phyloP scores from a whole-genome alignment of 2,797 vertebrate genomes.

The Takifugu rubripes region DNA sequence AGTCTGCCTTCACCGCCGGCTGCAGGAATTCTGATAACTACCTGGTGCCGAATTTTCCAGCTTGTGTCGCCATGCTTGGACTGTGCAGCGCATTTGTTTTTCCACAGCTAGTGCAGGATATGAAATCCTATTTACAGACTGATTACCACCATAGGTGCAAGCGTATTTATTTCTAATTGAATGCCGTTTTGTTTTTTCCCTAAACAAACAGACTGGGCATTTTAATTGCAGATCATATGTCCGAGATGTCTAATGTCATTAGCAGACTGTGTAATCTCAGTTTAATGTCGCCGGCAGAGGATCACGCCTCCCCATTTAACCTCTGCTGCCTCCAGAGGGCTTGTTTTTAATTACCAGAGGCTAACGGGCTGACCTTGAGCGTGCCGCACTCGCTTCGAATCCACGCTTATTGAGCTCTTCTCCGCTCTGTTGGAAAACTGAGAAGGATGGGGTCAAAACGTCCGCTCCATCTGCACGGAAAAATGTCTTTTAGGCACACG shows the following conservation, averaged over 20 bases:
- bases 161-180: conserved; percentile 9
- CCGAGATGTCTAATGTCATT: conserved; percentile 54
- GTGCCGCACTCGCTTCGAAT: conserved; percentile 80
- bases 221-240: conserved; percentile 30
- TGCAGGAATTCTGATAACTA: conserved; percentile 55
- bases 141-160: neutral
- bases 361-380: conserved; percentile 86
- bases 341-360: conserved; percentile 92
- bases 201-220: conserved; percentile 22
- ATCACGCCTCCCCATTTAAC: conserved; percentile 81
- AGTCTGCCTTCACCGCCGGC: conserved; percentile 43
- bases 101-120: conserved; percentile 12
- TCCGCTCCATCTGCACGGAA: too few species aligned
- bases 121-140: conserved; percentile 2
- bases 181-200: conserved; percentile 21
- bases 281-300: conserved; percentile 72
- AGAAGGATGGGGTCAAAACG: conserved; percentile 44
- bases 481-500: too few species aligned
- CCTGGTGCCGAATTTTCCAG: conserved; percentile 57
- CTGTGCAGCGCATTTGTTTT: conserved; percentile 42
- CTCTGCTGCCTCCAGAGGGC: conserved; percentile 80
- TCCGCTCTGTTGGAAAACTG: conserved; percentile 73
- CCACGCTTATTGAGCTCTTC: conserved; percentile 77
- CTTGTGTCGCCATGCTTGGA: conserved; percentile 48
- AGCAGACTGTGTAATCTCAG: conserved; percentile 66